A percentile compares a stretch with the other conserved stretches of the same genome.
Evolutionary conservation across 1,140 invertebrate species (phyloP).

Genomic region (Sarcophaga peregrina): DNA sequence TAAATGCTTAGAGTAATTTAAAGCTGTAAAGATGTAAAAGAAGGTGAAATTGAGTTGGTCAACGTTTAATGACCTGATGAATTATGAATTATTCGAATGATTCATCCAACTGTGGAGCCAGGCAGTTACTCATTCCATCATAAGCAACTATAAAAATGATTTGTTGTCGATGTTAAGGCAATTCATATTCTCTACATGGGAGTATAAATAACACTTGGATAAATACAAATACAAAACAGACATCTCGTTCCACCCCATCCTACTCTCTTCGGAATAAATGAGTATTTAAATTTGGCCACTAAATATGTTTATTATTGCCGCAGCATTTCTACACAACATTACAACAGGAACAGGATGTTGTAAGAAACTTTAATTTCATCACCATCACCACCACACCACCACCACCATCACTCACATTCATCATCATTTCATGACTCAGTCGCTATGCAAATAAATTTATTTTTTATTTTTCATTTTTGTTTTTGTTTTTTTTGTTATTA

Average conservation of each 20-base stretch:
- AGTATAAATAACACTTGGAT: neutral
- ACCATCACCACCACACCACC: neutral
- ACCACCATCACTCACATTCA: neutral
- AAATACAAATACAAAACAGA: neutral
- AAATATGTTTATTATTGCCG: neutral
- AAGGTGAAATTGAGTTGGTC: neutral
- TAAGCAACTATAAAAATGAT: neutral
- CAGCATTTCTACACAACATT: too few species aligned
- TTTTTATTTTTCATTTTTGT: too few species aligned
- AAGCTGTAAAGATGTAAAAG: too few species aligned
- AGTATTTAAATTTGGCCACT: neutral
- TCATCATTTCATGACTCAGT: neutral
- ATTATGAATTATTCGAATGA: neutral
- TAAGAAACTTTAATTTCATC: conserved; percentile 4
- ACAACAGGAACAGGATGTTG: neutral
- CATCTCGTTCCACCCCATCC: too few species aligned
- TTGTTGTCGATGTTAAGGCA: neutral
- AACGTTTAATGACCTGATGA: neutral
- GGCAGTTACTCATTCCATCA: neutral
- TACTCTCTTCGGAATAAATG: neutral
- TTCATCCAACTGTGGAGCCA: neutral
- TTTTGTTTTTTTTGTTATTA: too few species aligned
- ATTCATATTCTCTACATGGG: neutral
- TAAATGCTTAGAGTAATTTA: too few species aligned
- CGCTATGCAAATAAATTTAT: neutral